Percentiles rank a stretch among this genome's conserved stretches.
These are phyloP conservation scores for Lordiphosa clarofinis DNA, from an alignment of 1,140 invertebrate species.

Conservation along the genomic window DNA sequence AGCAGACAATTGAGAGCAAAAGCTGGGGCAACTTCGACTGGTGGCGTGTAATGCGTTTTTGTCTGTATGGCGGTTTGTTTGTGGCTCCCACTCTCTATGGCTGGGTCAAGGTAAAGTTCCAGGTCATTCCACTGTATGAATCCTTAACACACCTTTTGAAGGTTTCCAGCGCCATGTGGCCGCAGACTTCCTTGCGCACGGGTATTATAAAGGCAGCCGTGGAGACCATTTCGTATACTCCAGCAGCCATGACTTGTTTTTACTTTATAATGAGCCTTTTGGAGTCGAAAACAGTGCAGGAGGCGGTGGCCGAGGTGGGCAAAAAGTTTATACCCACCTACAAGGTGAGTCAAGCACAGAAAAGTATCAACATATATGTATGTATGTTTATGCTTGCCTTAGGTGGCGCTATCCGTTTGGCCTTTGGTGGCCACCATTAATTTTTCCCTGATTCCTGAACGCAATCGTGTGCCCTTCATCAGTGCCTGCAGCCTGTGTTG, in stretches of 20 bases:
- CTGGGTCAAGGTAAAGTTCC: constrained; percentile 86
- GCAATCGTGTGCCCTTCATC: constrained; percentile 91
- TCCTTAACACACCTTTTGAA: neutral
- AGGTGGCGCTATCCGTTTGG: constrained; percentile 90
- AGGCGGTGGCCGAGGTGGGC: constrained; percentile 86
- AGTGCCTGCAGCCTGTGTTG: constrained; percentile 90
- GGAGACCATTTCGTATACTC: constrained; percentile 90
- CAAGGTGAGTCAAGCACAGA: constrained; percentile 39
- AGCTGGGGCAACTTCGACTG: constrained; percentile 81
- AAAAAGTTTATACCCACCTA: constrained; percentile 90
- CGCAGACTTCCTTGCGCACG: constrained; percentile 83
- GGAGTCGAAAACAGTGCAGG: constrained; percentile 86
- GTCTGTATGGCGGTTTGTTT: constrained; percentile 86
- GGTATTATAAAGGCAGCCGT: constrained; percentile 87
- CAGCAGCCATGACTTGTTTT: constrained; percentile 89
- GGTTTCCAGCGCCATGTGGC: constrained; percentile 83
- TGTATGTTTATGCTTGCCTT: constrained; percentile 25
- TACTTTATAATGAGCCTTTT: constrained; percentile 90
- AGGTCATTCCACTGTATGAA: too few species aligned
- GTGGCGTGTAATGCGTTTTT: constrained; percentile 83
- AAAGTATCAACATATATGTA: neutral
- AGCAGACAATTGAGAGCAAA: constrained; percentile 82
- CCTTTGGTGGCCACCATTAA: constrained; percentile 91
- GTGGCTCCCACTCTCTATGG: constrained; percentile 87
- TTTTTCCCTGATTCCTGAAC: constrained; percentile 87